Percentiles rank a stretch among this genome's conserved stretches.
phyloP scores from a whole-genome alignment of 2,113 vertebrate genomes.

The Phaetusa simplex region DNA sequence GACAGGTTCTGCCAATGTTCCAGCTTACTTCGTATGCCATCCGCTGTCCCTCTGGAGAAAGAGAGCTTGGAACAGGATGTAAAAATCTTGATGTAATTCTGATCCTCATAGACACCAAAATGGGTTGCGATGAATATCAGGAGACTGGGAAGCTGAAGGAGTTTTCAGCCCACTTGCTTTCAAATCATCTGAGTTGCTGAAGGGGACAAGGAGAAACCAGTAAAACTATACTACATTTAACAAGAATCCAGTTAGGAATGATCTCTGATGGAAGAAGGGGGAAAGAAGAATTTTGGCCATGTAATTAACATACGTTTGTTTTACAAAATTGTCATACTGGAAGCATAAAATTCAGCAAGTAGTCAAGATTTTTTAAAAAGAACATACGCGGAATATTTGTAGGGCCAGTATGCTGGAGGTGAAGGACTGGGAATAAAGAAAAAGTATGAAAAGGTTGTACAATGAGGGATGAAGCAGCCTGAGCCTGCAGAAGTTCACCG shows the following conservation, averaged over 20 bases:
- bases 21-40: background rate
- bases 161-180: background rate
- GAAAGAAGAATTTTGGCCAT: background rate
- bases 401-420: background rate
- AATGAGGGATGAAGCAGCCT: background rate
- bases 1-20: background rate
- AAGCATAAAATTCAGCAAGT: background rate
- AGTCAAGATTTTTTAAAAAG: background rate
- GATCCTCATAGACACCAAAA: background rate
- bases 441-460: background rate
- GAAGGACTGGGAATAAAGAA: background rate
- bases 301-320: background rate
- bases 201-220: background rate
- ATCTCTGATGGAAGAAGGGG: background rate
- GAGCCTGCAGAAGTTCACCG: accelerated
- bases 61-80: background rate
- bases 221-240: background rate
- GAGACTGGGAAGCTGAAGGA: background rate
- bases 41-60: background rate
- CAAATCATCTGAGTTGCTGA: background rate
- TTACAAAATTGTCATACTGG: background rate
- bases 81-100: background rate
- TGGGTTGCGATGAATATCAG: background rate
- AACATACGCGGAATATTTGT: background rate
- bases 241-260: background rate